phyloP scores from a whole-genome alignment of 2,797 vertebrate species.

The Linurgus olivaceus region DNA sequence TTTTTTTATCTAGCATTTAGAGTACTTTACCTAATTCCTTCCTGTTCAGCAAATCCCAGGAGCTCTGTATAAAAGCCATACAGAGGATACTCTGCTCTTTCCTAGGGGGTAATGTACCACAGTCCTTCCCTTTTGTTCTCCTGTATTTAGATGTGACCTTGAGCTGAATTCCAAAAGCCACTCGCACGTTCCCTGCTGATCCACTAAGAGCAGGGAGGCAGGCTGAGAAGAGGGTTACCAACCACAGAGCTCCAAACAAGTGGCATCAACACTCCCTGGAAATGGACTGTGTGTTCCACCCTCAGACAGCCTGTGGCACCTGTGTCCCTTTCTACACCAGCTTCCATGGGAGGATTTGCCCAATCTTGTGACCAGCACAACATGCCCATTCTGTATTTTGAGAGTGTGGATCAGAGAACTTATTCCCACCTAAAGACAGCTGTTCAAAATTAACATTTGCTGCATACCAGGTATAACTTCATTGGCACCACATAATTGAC shows the following conservation, averaged over 20 bases:
- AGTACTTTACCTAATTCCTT: not conserved
- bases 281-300: not conserved
- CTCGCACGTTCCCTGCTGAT: not conserved
- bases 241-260: not conserved
- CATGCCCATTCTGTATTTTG: not conserved
- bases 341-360: not conserved
- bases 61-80: not conserved
- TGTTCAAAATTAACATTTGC: slow-evolving; percentile 52
- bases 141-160: not conserved
- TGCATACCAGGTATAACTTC: slow-evolving; percentile 50
- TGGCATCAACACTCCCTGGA: not conserved
- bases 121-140: not conserved
- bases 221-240: not conserved
- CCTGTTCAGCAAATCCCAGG: not conserved
- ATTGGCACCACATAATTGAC: slow-evolving; percentile 5
- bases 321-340: not conserved
- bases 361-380: not conserved
- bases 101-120: fast-evolving
- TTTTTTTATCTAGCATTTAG: not conserved
- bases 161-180: not conserved
- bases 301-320: not conserved
- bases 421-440: slow-evolving; percentile 14
- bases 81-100: not conserved
- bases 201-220: not conserved
- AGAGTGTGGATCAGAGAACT: slow-evolving; percentile 11